phyloP scores from a whole-genome alignment of 2,113 vertebrate species.

The Zosterops pallidus region DNA sequence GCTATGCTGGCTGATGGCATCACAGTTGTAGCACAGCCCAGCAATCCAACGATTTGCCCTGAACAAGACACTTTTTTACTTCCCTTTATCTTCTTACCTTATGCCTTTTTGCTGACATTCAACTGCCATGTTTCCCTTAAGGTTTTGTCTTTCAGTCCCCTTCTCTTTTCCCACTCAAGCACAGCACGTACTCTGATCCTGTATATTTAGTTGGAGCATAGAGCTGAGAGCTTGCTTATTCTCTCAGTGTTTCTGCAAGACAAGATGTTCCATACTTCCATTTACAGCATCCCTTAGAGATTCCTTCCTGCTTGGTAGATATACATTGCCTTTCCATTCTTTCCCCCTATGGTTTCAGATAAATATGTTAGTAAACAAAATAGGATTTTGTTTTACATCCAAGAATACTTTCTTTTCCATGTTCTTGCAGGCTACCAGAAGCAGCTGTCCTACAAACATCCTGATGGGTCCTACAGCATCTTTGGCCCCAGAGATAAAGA shows the following conservation, averaged over 20 bases:
- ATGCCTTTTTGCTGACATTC: neutral
- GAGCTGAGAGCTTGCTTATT: neutral
- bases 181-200: neutral
- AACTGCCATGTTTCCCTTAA: neutral
- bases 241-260: neutral
- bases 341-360: neutral
- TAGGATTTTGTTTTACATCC: neutral
- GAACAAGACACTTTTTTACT: neutral
- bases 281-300: neutral
- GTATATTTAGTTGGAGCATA: neutral
- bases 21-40: neutral
- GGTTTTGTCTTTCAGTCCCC: neutral
- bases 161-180: neutral
- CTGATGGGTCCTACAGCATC: conserved; percentile 72
- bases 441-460: conserved; percentile 72
- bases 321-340: neutral
- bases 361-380: neutral
- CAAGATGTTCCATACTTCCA: neutral
- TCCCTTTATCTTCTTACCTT: neutral
- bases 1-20: neutral
- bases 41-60: neutral
- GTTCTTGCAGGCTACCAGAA: conserved; percentile 72
- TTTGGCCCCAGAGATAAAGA: conserved; percentile 58
- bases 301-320: neutral
- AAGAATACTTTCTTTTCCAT: neutral